Evolutionary conservation across 1,140 invertebrate genomes (phyloP), one percentile per base, ranked within the genome.

Genomic region (Halesus radiatus): DNA sequence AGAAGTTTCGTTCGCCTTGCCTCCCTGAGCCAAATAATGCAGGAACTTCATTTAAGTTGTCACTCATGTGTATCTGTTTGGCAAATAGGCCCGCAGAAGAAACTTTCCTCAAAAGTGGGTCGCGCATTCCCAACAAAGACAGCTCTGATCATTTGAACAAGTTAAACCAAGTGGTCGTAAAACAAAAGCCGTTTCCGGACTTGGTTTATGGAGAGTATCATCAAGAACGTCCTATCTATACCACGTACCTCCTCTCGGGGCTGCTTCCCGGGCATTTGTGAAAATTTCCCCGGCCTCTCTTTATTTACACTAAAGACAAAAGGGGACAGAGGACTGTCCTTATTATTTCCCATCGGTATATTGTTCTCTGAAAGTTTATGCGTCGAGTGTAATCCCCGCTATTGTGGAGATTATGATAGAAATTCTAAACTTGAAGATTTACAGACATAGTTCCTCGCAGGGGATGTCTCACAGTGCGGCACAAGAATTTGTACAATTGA

Each of bases 171-270:
- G 73, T 75, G 64, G 53, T 80, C 79, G 54, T 80, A 80, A 80
- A 80, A 80, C 73, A 80, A 80, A 80, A 80, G 74, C 79, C 52
- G 62, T 79, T 77, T 72, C 79, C 79, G 50, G 29, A 76, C 73
- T 76, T 80, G 37, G 20, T 80, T 80, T 80, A 80, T 80, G 73
- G 62, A 74, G 70, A 80, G 66, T 70, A 53, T 60, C 64, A 66
- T 78, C 70, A 26, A 54, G 70, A 73, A 73, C 20, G 70, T 73
- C 76, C 76, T 60, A 73, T 73, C 70, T 73, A 23, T 52, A 26
- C 52, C 50, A 13, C 16, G 50, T 53, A 29, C 70, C 37, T 15
- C 10, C 52, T 52, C 16, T 26, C 70, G 32, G 58, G n/a, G 64
- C 45, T 26, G 37, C 16, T 37, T 20, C 77, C 18, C 77, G 13